A percentile compares a stretch with the other conserved stretches of the same genome.
These are phyloP conservation scores for Cactoblastis cactorum DNA, from an alignment of 2,888 invertebrate species.

Conservation along the genomic window DNA sequence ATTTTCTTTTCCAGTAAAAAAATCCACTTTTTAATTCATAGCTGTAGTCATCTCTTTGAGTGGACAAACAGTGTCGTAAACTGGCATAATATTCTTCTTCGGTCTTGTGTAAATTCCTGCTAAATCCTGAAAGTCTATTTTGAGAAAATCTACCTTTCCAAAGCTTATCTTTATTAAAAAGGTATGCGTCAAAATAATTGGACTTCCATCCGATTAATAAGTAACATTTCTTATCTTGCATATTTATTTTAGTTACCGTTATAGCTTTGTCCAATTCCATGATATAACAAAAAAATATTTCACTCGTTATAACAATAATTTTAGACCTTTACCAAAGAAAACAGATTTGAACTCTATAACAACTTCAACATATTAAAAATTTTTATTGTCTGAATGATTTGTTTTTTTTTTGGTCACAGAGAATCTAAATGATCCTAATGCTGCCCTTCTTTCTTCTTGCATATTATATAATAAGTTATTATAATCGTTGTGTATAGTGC, in stretches of 20 bases:
- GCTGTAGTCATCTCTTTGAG: conserved; percentile 40
- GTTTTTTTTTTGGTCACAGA: too few relatives aligned
- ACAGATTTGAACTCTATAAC: too few relatives aligned
- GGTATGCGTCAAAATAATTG: conserved; percentile 51
- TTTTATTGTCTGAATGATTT: too few relatives aligned
- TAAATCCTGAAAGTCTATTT: conserved; percentile 47
- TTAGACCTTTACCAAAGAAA: neutral
- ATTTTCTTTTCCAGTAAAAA: conserved; percentile 59
- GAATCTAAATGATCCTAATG: too few relatives aligned
- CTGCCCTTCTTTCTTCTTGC: too few relatives aligned
- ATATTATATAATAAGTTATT: too few relatives aligned
- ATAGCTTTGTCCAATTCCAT: conserved; percentile 24
- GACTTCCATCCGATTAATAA: conserved; percentile 52
- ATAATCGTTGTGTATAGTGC: too few relatives aligned
- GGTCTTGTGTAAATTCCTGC: conserved; percentile 47
- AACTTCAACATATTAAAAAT: too few relatives aligned
- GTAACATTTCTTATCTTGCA: conserved; percentile 38
- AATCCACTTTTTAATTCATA: conserved; percentile 59
- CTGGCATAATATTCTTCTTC: conserved; percentile 41
- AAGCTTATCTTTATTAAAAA: conserved; percentile 42
- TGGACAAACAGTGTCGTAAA: conserved; percentile 42
- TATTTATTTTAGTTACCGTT: conserved; percentile 47
- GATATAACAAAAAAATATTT: neutral
- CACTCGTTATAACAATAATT: neutral
- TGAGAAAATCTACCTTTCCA: conserved; percentile 59